Evolutionary conservation across 2,797 vertebrate species (phyloP), one percentile per base, ranked within the genome.

Genomic region (Diplodus sargus): DNA sequence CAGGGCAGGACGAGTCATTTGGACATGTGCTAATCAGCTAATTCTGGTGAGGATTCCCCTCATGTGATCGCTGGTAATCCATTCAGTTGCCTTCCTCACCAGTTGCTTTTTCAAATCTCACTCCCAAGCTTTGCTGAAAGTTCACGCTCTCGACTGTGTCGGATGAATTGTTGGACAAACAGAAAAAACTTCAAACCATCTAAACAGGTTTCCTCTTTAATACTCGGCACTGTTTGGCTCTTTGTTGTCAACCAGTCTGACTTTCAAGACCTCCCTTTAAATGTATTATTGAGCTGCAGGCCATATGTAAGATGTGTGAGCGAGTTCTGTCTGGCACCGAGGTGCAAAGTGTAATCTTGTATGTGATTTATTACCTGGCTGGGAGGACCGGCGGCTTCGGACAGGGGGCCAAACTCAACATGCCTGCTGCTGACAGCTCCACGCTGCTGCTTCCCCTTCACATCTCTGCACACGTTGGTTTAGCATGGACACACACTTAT

Each of bases 281-380:
- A 70, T 74, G 49, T 66, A 23, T 80, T 66, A 66, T 79, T 58
- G 56, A 74, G 59, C 65, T 75, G 23, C 51, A 78, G 70, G 67
- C 65, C 58, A 65, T 74, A 58, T 70, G 61, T 58, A 54, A 66
- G 68, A 76, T 81, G 70, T 83, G 65, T 82, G 79, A 87, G 57
- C 7, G n/a, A 69, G 58, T 45, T 85, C 76, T 84, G 79, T 89
- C 88, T 93, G 84, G 87, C 92, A 93, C 89, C 16, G 65, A 25
- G 83, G 84, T 93, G 92, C 67, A 84, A 91, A 74, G 73, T 93
- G 82, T 88, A 89, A 85, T 90, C 79, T 87, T 74, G 81, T 74
- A 72, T 70, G 62, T 91, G 90, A 94, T 94, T 93, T 93, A 91
- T 85, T 49, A 68, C 65, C 72, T 75, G 81, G 57, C 83, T 73